Evolutionary conservation across 2,113 vertebrate genomes (phyloP), one percentile per base, ranked within the genome.

Genomic region (Siniperca chuatsi): DNA sequence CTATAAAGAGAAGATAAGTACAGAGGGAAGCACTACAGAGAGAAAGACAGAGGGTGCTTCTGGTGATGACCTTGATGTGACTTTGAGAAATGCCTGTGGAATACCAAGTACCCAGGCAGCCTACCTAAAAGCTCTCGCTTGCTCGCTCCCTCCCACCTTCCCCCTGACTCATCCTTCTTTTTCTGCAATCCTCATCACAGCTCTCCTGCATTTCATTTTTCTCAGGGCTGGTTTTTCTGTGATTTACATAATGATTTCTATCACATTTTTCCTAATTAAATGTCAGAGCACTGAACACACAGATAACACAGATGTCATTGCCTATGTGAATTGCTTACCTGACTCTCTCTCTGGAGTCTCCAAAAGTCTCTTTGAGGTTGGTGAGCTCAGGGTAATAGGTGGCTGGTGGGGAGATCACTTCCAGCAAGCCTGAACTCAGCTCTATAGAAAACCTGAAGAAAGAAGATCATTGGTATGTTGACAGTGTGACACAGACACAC

Each of bases 311-410:
- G 60, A 64, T 20, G 25, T 55, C 23, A 10, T 8, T 4, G 50
- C 33, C 60, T 2, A 4, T 61, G 64, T 23, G 7, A 75, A 1
- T 6, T 21, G 35, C 96, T 95, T 93, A 99, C 98, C 94, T 97
- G 85, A 99, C 97, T 95, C 98, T 96, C 85, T 99, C 98, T 92
- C 96, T 98, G 44, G 98, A 98, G 90, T 99, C 98, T 92, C 98
- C 98, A 92, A 99, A 99, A 2, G 98, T 99, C 91, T 99, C 98
- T 92, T 97, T 99, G 94, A 99, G 95, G 93, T 97, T 97, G 91
- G 90, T 96, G 85, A 99, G 91, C 71, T 99, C 97, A 11, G 98
- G 98, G 90, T 99, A 99, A 93, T 97, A 99, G 88, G 96, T 92
- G 74, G 96, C 95, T 54, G 97, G 98, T 62, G 98, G 98, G 3